These are phyloP conservation scores for Oncopeltus fasciatus DNA, from an alignment of 1,140 invertebrate genomes.

Conservation along the genomic window DNA sequence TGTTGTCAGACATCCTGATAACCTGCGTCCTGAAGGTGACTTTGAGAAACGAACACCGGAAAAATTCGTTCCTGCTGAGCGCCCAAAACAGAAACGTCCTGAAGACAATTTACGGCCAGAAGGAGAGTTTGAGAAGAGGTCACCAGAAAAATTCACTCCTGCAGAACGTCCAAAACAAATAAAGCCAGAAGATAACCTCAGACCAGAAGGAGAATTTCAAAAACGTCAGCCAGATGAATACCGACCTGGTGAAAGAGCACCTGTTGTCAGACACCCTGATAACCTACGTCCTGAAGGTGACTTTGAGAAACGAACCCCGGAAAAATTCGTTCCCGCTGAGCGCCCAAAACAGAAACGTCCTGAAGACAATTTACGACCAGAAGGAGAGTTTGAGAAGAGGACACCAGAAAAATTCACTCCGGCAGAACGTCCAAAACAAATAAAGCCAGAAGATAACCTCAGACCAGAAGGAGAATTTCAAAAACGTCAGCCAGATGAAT, in stretches of 20 bases:
- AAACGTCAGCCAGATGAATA: conserved; percentile 25
- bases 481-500: conserved; percentile 31
- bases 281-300: conserved; percentile 48
- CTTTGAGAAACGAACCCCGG: conserved; percentile 34
- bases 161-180: conserved; percentile 20
- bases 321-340: conserved; percentile 31
- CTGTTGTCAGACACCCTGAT: conserved; percentile 39
- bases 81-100: conserved; percentile 32
- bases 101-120: conserved; percentile 39
- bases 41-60: conserved; percentile 27
- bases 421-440: conserved; percentile 34
- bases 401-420: conserved; percentile 31
- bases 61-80: conserved; percentile 26
- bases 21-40: conserved; percentile 30
- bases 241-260: conserved; percentile 24
- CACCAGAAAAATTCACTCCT: conserved; percentile 26
- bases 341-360: conserved; percentile 32
- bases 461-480: conserved; percentile 36
- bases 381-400: conserved; percentile 41
- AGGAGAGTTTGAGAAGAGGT: conserved; percentile 32
- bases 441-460: conserved; percentile 38
- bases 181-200: conserved; percentile 36
- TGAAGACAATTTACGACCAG: conserved; percentile 38
- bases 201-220: conserved; percentile 38
- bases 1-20: conserved; percentile 28